Evolutionary conservation across 2,888 invertebrate species (phyloP).

Genomic region (Hypomecis punctinalis): DNA sequence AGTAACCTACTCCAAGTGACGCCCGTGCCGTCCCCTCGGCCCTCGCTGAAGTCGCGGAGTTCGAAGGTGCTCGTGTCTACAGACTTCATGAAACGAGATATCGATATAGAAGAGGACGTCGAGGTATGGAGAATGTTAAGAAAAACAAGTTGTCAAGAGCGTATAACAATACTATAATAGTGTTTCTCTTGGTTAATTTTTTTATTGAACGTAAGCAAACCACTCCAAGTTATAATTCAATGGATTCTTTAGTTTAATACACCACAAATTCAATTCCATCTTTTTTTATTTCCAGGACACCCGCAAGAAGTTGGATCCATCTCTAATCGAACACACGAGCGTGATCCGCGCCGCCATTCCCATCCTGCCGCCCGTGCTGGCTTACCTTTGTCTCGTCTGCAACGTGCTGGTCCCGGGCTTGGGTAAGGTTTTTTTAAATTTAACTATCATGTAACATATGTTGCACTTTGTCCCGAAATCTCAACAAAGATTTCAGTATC

Average conservation of each 20-base stretch:
- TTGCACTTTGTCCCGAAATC: too few species aligned
- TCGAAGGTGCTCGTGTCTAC: slow-evolving; percentile 54
- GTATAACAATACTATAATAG: too few species aligned
- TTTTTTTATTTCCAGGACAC: slow-evolving; percentile 85
- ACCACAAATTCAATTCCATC: not conserved
- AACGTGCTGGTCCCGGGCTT: slow-evolving; percentile 75
- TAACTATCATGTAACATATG: too few species aligned
- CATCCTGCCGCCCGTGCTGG: slow-evolving; percentile 93
- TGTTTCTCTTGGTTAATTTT: too few species aligned
- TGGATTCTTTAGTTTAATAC: too few species aligned
- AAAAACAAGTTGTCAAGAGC: too few species aligned
- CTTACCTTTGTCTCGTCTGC: slow-evolving; percentile 94
- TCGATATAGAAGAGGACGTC: slow-evolving; percentile 59
- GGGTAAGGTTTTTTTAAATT: too few species aligned
- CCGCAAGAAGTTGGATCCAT: slow-evolving; percentile 90
- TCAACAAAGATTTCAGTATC: too few species aligned
- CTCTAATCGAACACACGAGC: slow-evolving; percentile 92
- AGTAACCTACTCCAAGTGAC: slow-evolving; percentile 41
- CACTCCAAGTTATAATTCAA: too few species aligned
- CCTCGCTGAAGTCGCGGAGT: slow-evolving; percentile 41
- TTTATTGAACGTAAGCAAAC: too few species aligned
- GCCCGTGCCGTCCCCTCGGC: slow-evolving; percentile 42
- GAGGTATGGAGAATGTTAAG: slow-evolving; percentile 54
- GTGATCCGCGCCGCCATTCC: slow-evolving; percentile 97
- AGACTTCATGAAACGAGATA: slow-evolving; percentile 67